These are phyloP conservation scores for Oreotrochilus melanogaster DNA, from an alignment of 2,113 vertebrate species.

Conservation along the genomic window DNA sequence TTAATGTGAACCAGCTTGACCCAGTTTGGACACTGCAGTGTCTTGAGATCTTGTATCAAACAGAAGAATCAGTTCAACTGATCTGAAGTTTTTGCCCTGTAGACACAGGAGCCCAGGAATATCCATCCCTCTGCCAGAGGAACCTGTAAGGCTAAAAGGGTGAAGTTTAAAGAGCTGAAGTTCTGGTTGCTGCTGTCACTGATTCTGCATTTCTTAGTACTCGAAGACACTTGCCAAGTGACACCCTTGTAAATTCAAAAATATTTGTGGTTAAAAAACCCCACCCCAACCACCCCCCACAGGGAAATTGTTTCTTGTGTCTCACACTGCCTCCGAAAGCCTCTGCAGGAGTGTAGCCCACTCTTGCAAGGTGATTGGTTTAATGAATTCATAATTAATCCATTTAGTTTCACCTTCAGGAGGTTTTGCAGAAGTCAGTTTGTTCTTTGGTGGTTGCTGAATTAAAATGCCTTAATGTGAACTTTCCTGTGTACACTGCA, in stretches of 20 bases:
- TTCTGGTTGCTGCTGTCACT: not conserved
- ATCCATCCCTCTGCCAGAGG: not conserved
- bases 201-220: not conserved
- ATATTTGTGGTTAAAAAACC: not conserved
- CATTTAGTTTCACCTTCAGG: not conserved
- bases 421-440: not conserved
- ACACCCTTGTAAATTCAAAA: not conserved
- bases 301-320: not conserved
- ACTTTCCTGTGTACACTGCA: accelerated
- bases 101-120: not conserved
- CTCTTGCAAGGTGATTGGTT: not conserved
- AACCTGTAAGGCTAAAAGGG: not conserved
- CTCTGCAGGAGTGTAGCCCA: not conserved
- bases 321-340: not conserved
- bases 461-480: not conserved
- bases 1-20: not conserved
- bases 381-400: not conserved
- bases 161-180: not conserved
- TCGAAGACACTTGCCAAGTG: not conserved
- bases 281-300: not conserved
- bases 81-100: not conserved
- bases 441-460: not conserved
- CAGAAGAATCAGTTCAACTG: not conserved
- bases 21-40: not conserved
- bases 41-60: not conserved